phyloP scores from a whole-genome alignment of 2,113 vertebrate genomes.

The Oceanites oceanicus region DNA sequence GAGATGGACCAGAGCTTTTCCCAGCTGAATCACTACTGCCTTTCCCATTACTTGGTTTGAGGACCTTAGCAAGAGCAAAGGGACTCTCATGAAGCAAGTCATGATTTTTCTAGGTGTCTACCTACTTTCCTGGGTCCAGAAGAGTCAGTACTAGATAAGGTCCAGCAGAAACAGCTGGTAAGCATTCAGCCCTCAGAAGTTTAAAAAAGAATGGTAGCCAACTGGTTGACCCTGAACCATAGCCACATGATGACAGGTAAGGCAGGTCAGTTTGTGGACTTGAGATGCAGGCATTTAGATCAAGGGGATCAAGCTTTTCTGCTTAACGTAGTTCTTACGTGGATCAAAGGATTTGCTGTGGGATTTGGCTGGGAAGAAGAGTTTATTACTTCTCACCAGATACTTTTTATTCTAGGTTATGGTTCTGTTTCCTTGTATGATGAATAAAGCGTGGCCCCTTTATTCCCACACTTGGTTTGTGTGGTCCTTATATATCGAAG shows the following conservation, averaged over 20 bases:
- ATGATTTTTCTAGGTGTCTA: not conserved
- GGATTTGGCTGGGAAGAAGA: not conserved
- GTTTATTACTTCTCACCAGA: not conserved
- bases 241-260: not conserved
- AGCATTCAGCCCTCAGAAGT: not conserved
- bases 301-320: not conserved
- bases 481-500: not conserved
- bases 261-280: not conserved
- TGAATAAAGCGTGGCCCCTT: not conserved
- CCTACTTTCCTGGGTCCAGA: not conserved
- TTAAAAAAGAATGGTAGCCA: not conserved
- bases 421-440: not conserved
- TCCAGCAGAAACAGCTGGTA: not conserved
- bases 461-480: not conserved
- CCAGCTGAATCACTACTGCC: not conserved
- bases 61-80: not conserved
- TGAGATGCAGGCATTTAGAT: not conserved
- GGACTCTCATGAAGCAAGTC: not conserved
- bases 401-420: not conserved
- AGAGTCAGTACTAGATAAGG: not conserved
- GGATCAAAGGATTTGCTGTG: not conserved
- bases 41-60: not conserved
- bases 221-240: not conserved
- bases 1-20: not conserved
- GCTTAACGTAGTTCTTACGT: accelerated